Evolutionary conservation across 2,797 vertebrate species (phyloP).

Genomic region (Paramormyrops hopkinsi): DNA sequence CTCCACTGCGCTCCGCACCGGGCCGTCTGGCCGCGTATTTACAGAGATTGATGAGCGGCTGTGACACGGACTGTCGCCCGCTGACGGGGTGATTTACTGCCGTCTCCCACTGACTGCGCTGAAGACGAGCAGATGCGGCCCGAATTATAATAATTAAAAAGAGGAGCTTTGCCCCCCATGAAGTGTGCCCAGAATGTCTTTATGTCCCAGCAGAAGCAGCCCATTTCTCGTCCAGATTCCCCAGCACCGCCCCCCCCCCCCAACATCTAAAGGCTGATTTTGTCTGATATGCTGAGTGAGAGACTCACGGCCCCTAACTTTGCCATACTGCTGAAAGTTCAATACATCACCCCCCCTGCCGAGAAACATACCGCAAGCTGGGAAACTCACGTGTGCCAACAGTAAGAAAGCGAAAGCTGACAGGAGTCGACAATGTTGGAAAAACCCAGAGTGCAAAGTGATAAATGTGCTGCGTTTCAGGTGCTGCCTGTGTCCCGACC

Average conservation of each 20-base stretch:
- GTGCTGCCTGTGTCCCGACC: neutral
- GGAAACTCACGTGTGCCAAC: neutral
- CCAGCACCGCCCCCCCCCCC: neutral
- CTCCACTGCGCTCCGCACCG: conserved; percentile 35
- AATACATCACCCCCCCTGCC: neutral
- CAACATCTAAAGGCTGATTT: neutral
- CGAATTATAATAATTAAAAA: neutral
- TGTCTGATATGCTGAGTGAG: neutral
- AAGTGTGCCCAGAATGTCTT: neutral
- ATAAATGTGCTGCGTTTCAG: neutral
- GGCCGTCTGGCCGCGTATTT: conserved; percentile 32
- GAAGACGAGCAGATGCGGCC: neutral
- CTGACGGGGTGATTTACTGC: neutral
- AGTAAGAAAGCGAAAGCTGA: neutral
- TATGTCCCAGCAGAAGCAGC: neutral
- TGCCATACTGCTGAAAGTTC: neutral
- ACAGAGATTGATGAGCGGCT: conserved; percentile 57
- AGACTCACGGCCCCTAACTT: neutral
- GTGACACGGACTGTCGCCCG: neutral
- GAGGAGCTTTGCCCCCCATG: neutral
- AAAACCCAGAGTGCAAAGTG: neutral
- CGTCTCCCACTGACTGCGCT: neutral
- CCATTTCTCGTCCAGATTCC: neutral
- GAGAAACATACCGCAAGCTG: neutral
- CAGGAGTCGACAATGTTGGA: neutral